phyloP scores from a whole-genome alignment of 1,140 invertebrate genomes.

The Pissodes strobi region DNA sequence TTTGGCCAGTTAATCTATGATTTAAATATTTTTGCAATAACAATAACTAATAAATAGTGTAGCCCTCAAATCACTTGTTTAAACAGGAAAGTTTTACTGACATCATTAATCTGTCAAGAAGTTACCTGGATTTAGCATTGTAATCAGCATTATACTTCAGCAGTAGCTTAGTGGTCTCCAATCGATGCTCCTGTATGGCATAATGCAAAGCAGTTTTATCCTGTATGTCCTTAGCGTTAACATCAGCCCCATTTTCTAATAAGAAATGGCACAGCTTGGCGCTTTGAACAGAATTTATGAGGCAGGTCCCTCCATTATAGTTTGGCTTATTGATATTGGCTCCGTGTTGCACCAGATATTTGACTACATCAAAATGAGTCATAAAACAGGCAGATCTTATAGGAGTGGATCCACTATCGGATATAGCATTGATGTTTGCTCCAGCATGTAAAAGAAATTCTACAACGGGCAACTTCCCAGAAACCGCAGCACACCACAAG shows the following conservation, averaged over 20 bases:
- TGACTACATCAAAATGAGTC: constrained; percentile 83
- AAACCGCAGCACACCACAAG: constrained; percentile 91
- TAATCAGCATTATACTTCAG: constrained; percentile 81
- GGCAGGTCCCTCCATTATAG: constrained; percentile 90
- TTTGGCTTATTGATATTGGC: constrained; percentile 87
- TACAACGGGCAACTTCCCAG: constrained; percentile 79
- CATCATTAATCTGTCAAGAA: too few species aligned
- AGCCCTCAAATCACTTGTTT: too few species aligned
- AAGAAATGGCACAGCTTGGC: constrained; percentile 80
- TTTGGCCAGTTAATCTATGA: too few species aligned
- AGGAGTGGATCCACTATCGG: constrained; percentile 86
- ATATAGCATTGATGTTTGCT: constrained; percentile 82
- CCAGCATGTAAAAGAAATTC: constrained; percentile 78
- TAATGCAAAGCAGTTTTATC: constrained; percentile 93
- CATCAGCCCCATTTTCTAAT: constrained; percentile 74
- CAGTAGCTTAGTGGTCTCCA: constrained; percentile 84
- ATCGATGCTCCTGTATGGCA: constrained; percentile 85
- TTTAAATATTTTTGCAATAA: too few species aligned
- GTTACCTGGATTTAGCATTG: constrained; percentile 71
- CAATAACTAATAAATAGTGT: too few species aligned
- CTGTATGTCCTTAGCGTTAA: constrained; percentile 88
- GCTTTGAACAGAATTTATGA: constrained; percentile 92
- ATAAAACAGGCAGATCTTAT: constrained; percentile 91
- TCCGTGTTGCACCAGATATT: constrained; percentile 79
- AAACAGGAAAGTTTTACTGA: too few species aligned